Evolutionary conservation across 30 jellyfish, hydroid and myxozoan genomes (phyloP).

Genomic region (Aurelia sp.): DNA sequence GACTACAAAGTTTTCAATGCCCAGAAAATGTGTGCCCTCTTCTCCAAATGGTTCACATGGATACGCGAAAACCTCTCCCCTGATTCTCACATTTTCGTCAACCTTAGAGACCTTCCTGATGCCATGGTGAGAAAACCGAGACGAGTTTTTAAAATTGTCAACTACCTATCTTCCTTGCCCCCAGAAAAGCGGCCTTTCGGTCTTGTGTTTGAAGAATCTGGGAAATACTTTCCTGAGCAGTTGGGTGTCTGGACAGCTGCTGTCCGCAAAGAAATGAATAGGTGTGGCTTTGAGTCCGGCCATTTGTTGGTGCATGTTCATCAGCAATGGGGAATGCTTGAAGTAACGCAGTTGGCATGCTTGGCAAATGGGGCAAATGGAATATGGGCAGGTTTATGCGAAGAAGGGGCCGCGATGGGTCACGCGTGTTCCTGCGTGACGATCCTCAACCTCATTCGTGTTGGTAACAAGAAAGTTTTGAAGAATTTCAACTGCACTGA

Average conservation of each 20-base stretch:
- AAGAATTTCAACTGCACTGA: conserved; percentile 69
- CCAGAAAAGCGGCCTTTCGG: conserved; percentile 71
- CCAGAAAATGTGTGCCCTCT: conserved; percentile 36
- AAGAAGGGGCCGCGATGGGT: conserved; percentile 86
- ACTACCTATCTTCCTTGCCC: conserved; percentile 74
- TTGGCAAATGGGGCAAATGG: conserved; percentile 87
- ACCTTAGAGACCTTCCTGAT: conserved; percentile 76
- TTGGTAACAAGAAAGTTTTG: conserved; percentile 77
- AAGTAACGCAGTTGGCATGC: conserved; percentile 53
- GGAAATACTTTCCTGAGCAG: conserved; percentile 78
- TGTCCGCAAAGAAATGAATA: conserved; percentile 77
- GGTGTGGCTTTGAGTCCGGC: conserved; percentile 76
- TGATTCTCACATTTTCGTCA: conserved; percentile 57
- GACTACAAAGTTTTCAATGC: conserved; percentile 55
- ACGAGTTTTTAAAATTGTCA: conserved; percentile 67
- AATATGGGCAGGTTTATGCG: conserved; percentile 85
- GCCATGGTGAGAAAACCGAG: conserved; percentile 78
- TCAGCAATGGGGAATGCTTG: conserved; percentile 84
- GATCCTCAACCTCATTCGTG: conserved; percentile 61
- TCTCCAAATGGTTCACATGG: conserved; percentile 70
- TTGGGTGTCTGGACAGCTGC: conserved; percentile 85
- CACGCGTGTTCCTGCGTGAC: conserved; percentile 74
- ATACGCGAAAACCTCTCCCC: conserved; percentile 54
- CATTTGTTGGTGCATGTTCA: conserved; percentile 83
- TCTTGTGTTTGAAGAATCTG: conserved; percentile 68